Evolutionary conservation across 2,113 vertebrate species (phyloP), one percentile per base, ranked within the genome.

Genomic region (Dipodomys stephensi): DNA sequence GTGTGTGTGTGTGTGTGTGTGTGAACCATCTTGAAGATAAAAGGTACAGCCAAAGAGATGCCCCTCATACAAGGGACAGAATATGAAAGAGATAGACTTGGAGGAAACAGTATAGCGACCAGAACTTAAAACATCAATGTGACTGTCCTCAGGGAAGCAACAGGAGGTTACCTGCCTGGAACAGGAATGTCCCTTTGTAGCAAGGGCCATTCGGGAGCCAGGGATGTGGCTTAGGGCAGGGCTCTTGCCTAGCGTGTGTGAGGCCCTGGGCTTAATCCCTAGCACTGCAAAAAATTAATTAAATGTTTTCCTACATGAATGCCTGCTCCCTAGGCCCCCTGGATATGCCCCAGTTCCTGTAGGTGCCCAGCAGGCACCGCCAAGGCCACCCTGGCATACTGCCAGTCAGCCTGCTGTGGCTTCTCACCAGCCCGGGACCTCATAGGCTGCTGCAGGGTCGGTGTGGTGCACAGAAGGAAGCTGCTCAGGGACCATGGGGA

Each of bases 381-480:
- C 44, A 53, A 53, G 35, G 19, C 46, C 67, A 46, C 76, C 23
- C 6, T 49, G 27, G 20, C 46, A 69, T 46, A 44, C 13, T 44
- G 49, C 60, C 23, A 25, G 22, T 22, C 79, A n/a, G 76, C 60
- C 32, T 19, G 20, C 27, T 4, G 0, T 44, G n/a, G 44, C 27
- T 11, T 6, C 35, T 62, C 39, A 20, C 39, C 20, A 60, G 65
- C 25, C 25, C 20, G 22, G 1, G 22, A 0, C 35, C 35, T 80
- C 32, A 11, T 3, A 10, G 72, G 32, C 27, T 1, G 3, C 44
- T 0, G 0, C 3, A 39, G 82, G 18, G 22, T 32, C 19, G 62
- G 13, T 16, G 12, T 2, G 4, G 30, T 18, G 25, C 35, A 4
- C 30, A 74, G 7, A 88, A 25, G 20, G 0, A 16, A 22, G 77